Percentiles rank a stretch among this genome's conserved stretches.
These are phyloP conservation scores for Sympetrum striolatum DNA, from an alignment of 2,888 invertebrate species.

Conservation along the genomic window DNA sequence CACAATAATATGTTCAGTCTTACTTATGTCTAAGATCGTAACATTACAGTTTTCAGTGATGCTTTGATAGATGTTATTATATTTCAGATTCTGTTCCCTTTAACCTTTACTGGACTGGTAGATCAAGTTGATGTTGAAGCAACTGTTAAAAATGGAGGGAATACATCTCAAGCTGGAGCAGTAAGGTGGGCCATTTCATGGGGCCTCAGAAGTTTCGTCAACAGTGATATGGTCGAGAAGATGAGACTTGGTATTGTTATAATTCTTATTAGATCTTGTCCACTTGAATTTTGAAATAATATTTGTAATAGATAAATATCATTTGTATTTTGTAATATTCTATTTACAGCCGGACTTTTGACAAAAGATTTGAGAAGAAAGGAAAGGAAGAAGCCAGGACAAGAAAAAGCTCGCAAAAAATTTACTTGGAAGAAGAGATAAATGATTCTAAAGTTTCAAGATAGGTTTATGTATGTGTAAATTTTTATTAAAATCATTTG, in stretches of 20 bases:
- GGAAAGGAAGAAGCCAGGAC: conserved; percentile 93
- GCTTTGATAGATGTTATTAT: conserved; percentile 23
- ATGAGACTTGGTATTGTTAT: conserved; percentile 78
- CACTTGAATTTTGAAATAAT: neutral
- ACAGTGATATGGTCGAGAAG: conserved; percentile 70
- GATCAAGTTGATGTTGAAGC: conserved; percentile 85
- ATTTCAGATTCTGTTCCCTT: conserved; percentile 79
- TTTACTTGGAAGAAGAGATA: conserved; percentile 93
- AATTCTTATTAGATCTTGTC: neutral
- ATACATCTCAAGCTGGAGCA: conserved; percentile 85
- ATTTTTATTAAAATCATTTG: too few species aligned
- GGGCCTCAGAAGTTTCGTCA: conserved; percentile 83
- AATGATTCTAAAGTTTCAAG: conserved; percentile 50
- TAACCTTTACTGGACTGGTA: conserved; percentile 78
- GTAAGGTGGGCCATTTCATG: conserved; percentile 87
- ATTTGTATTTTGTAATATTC: neutral
- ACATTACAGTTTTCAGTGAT: too few species aligned
- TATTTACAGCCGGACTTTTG: conserved; percentile 78
- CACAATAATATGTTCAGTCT: too few species aligned
- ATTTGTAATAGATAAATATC: neutral
- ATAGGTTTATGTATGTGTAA: too few species aligned
- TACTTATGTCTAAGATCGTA: too few species aligned
- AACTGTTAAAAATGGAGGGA: conserved; percentile 74
- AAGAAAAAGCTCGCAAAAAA: conserved; percentile 87
- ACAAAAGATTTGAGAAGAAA: conserved; percentile 77